Percentiles rank a stretch among this genome's conserved stretches.
Conservation (phyloP, 1,140 invertebrate species). For the Pseudobourletiella spinata region DNA sequence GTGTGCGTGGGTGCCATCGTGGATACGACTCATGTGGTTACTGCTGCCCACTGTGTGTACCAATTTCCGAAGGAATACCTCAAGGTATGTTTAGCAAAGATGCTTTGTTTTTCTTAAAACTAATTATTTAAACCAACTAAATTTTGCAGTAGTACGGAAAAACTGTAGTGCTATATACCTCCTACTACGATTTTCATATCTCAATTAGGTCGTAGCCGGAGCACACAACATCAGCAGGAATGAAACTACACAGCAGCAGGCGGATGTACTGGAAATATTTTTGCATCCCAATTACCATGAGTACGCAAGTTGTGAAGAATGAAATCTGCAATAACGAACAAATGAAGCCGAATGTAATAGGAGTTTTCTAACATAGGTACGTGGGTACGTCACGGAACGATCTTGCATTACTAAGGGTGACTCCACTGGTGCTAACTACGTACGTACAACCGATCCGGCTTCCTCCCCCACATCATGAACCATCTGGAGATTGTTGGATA, state of each 20-base stretch:
- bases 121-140: too few species aligned
- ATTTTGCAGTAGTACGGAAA: too few species aligned
- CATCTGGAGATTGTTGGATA: background rate
- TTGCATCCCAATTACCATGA: constrained; percentile 7
- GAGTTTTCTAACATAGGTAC: background rate
- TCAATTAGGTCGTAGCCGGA: constrained; percentile 7
- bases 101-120: background rate
- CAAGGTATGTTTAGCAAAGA: background rate
- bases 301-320: background rate
- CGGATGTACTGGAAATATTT: background rate
- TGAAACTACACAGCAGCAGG: constrained; percentile 3
- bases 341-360: background rate
- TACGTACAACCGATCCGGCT: background rate
- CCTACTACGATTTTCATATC: too few species aligned
- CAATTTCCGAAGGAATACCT: background rate
- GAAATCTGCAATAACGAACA: background rate
- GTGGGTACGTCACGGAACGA: constrained; percentile 3
- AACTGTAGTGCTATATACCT: too few species aligned
- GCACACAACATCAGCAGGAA: background rate
- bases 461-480: background rate
- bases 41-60: constrained; percentile 6
- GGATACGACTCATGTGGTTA: background rate
- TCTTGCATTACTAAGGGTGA: background rate
- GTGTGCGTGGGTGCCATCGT: constrained; percentile 8
- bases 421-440: background rate